A percentile compares a stretch with the other conserved stretches of the same genome.
phyloP scores from a whole-genome alignment of 2,888 invertebrate species.

The Lomographa bimaculata region DNA sequence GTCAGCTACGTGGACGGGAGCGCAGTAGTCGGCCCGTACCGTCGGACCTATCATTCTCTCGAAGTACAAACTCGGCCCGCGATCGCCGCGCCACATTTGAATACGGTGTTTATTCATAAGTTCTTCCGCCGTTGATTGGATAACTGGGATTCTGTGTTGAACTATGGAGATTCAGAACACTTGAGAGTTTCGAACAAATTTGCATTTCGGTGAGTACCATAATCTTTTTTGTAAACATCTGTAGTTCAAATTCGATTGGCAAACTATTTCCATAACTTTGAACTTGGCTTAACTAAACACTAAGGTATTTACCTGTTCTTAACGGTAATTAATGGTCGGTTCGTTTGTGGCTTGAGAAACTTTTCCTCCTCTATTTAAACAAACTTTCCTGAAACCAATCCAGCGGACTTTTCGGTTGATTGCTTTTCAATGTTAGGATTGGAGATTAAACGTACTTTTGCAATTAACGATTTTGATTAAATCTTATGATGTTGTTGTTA shows the following conservation, averaged over 20 bases:
- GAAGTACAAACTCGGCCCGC: constrained; percentile 49
- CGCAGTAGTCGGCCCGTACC: constrained; percentile 59
- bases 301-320: constrained; percentile 39
- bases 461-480: neutral
- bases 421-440: constrained; percentile 23
- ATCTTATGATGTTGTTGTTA: too few relatives aligned
- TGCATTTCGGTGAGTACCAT: constrained; percentile 50
- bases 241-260: too few relatives aligned
- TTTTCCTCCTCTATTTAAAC: constrained; percentile 45
- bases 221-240: constrained; percentile 15
- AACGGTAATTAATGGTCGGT: constrained; percentile 43
- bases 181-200: constrained; percentile 48
- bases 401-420: constrained; percentile 38
- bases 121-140: constrained; percentile 48
- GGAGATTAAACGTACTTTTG: constrained; percentile 1
- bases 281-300: too few relatives aligned
- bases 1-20: constrained; percentile 69
- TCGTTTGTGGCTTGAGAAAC: constrained; percentile 39
- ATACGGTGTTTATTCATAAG: constrained; percentile 53
- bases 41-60: constrained; percentile 37
- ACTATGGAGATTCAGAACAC: constrained; percentile 59
- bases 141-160: constrained; percentile 54
- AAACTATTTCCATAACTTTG: too few relatives aligned
- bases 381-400: constrained; percentile 48
- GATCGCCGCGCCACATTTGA: constrained; percentile 42